Conservation (phyloP, 2,888 invertebrate species). For the Andricus curvator region DNA sequence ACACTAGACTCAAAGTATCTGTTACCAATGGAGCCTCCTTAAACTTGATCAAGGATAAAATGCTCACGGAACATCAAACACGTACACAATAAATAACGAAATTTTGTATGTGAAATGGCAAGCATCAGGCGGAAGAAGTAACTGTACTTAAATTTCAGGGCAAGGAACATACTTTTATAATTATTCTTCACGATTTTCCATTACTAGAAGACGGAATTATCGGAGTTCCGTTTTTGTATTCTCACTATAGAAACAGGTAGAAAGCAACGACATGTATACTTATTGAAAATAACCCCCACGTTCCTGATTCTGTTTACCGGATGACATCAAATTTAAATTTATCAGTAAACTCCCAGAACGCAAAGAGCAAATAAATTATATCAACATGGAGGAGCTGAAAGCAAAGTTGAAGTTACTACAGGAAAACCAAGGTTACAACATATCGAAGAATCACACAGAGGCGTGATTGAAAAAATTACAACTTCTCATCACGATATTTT, state of each 20-base stretch:
- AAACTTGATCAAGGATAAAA: background rate
- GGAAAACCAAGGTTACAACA: background rate
- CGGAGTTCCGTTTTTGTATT: background rate
- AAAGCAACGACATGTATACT: background rate
- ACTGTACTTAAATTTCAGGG: too few species aligned
- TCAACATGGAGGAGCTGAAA: background rate
- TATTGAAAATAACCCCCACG: too few species aligned
- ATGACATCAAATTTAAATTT: background rate
- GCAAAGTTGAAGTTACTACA: background rate
- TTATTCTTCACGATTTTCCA: too few species aligned
- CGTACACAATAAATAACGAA: background rate
- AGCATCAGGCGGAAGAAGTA: background rate
- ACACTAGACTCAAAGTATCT: background rate
- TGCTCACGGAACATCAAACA: background rate
- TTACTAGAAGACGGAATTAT: too few species aligned
- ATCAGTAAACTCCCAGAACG: background rate
- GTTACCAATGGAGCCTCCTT: background rate
- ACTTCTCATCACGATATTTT: too few species aligned
- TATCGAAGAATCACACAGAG: background rate
- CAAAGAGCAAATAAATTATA: background rate
- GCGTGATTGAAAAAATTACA: too few species aligned
- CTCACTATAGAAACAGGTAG: background rate
- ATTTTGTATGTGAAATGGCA: background rate
- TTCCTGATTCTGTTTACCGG: slow-evolving; percentile 2
- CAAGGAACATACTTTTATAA: too few species aligned